A percentile compares a stretch with the other conserved stretches of the same genome.
These are phyloP conservation scores for Notocelia uddmanniana DNA, from an alignment of 2,888 invertebrate species.

Conservation along the genomic window DNA sequence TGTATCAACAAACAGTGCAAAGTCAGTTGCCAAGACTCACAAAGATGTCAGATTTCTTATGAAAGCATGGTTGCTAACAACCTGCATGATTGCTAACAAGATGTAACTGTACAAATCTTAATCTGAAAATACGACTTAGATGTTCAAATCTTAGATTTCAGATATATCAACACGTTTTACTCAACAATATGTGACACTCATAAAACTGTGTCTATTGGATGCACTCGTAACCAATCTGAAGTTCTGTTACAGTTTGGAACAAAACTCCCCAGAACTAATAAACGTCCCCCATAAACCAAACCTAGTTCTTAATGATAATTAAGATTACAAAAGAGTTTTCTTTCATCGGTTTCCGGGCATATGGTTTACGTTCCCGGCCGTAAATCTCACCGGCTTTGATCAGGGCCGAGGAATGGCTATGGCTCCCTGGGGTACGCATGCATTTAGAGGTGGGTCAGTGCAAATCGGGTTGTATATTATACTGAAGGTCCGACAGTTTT, in stretches of 20 bases:
- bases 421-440: conserved; percentile 48
- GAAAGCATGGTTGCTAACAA: too few relatives aligned
- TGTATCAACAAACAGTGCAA: neutral
- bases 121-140: neutral
- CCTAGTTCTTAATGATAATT: conserved; percentile 44
- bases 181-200: too few relatives aligned
- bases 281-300: conserved; percentile 31
- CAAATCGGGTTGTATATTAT: conserved; percentile 52
- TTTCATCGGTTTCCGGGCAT: conserved; percentile 70
- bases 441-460: conserved; percentile 43
- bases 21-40: neutral
- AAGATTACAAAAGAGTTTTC: conserved; percentile 53
- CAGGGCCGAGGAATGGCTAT: conserved; percentile 48
- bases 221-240: neutral
- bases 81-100: too few relatives aligned
- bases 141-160: too few relatives aligned
- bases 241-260: neutral
- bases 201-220: neutral
- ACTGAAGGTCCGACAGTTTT: conserved; percentile 51
- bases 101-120: too few relatives aligned
- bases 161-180: neutral
- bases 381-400: conserved; percentile 70
- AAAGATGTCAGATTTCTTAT: too few relatives aligned
- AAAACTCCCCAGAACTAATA: conserved; percentile 29
- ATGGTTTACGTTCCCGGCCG: conserved; percentile 68